phyloP scores from a whole-genome alignment of 2,888 invertebrate species.

The Meteorus colon region DNA sequence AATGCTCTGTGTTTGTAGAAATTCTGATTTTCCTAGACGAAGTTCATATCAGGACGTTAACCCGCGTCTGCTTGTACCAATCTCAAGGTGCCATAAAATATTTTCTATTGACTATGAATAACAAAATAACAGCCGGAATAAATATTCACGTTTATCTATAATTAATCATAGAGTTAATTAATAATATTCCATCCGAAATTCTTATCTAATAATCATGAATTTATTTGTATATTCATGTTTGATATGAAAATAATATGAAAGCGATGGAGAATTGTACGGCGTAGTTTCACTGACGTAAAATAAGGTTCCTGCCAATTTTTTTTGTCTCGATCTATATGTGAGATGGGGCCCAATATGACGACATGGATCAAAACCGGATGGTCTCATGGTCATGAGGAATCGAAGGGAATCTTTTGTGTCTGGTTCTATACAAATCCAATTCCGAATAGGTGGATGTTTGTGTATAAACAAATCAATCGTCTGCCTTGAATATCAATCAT shows the following conservation, averaged over 20 bases:
- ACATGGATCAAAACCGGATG: neutral
- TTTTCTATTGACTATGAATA: too few relatives aligned
- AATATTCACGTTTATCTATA: too few relatives aligned
- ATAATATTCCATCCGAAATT: too few relatives aligned
- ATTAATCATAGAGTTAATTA: too few relatives aligned
- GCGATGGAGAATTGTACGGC: too few relatives aligned
- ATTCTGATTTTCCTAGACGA: slow-evolving; percentile 8
- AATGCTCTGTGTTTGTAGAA: neutral
- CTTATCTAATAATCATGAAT: too few relatives aligned
- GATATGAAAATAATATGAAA: too few relatives aligned
- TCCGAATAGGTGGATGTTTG: neutral
- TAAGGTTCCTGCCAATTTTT: too few relatives aligned
- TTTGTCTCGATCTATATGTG: too few relatives aligned
- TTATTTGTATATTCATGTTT: too few relatives aligned
- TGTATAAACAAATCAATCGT: slow-evolving; percentile 12
- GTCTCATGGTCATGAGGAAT: neutral
- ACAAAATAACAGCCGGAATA: too few relatives aligned
- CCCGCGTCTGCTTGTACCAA: slow-evolving; percentile 44
- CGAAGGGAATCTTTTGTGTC: neutral
- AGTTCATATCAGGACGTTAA: slow-evolving; percentile 54
- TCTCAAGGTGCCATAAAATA: neutral
- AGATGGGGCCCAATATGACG: neutral
- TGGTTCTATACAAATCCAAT: neutral
- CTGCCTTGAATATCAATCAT: slow-evolving; percentile 35
- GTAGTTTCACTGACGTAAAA: too few relatives aligned